Evolutionary conservation across 2,797 vertebrate species (phyloP), one percentile per base, ranked within the genome.

Genomic region (Tangara arthus): DNA sequence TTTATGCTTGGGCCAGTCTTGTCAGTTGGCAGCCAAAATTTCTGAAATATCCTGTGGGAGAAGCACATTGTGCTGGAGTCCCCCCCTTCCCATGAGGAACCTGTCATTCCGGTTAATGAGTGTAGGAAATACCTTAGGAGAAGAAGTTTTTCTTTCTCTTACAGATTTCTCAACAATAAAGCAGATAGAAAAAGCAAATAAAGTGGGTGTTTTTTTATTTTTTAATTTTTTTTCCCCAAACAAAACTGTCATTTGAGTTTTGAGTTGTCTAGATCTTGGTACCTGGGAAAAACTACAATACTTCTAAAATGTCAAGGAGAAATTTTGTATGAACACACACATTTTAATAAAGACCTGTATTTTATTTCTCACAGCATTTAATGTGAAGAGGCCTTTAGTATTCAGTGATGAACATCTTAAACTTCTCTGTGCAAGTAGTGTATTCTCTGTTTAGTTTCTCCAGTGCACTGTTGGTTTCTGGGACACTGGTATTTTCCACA

Each of bases 91-190:
- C 17, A 7, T 22, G n/a, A 44, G 27, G 32, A 32, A 56, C 9
- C 61, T 81, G 1, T 34, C 87, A 78, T 30, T 75, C 34, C 39
- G 55, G 4, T 34, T 78, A 44, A 37, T 35, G 26, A 57, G 4
- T 3, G 1, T 3, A 47, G 35, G 26, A 78, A 69, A 39, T n/a
- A 17, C 0, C 0, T 41, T 11, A 39, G 10, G 17, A 52, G 12
- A 55, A 28, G 6, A 71, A 23, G 22, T 12, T 41, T 89, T 71
- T 46, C 50, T 69, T 76, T 68, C 23, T 56, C 35, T 60, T 70
- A 59, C 1, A 2, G 30, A 46, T 60, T 50, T 50, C n/a, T 52
- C 66, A 55, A 28, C 27, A 69, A 49, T 35, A 27, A 59, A 55
- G 14, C 11, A 61, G 19, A 9, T 20, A 55, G 52, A 11, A 53